These are phyloP conservation scores for Pissodes strobi DNA, from an alignment of 1,140 invertebrate genomes.

Conservation along the genomic window DNA sequence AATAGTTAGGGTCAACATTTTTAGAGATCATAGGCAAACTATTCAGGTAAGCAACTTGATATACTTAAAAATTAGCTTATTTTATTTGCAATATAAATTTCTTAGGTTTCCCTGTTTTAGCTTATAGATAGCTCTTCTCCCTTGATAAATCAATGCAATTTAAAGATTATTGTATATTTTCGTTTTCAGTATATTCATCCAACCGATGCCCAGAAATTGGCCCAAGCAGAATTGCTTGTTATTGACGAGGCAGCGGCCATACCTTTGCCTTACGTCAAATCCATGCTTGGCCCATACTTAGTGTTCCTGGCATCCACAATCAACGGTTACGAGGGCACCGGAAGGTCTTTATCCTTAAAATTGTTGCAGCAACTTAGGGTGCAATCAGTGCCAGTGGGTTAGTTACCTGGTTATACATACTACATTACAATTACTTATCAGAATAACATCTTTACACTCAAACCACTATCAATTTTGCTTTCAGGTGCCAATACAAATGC, in stretches of 20 bases:
- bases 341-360: constrained; percentile 93
- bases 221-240: constrained; percentile 92
- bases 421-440: no score
- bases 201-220: constrained; percentile 83
- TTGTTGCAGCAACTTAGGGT: constrained; percentile 85
- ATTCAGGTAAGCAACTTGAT: constrained; percentile 84
- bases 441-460: background rate
- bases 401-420: no score
- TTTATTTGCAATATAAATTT: no score
- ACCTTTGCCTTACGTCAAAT: constrained; percentile 90
- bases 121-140: no score
- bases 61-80: no score
- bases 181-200: constrained; percentile 88
- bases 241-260: constrained; percentile 99
- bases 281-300: constrained; percentile 89
- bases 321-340: constrained; percentile 98
- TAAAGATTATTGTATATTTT: constrained; percentile 8
- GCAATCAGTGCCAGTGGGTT: constrained; percentile 58
- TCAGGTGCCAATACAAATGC: constrained; percentile 56
- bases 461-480: background rate
- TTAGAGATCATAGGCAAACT: constrained; percentile 92
- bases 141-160: no score
- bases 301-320: constrained; percentile 97
- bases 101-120: no score
- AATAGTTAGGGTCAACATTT: constrained; percentile 90